A percentile compares a stretch with the other conserved stretches of the same genome.
phyloP scores from a whole-genome alignment of 2,113 vertebrate species.

The Gymnobelideus leadbeateri region DNA sequence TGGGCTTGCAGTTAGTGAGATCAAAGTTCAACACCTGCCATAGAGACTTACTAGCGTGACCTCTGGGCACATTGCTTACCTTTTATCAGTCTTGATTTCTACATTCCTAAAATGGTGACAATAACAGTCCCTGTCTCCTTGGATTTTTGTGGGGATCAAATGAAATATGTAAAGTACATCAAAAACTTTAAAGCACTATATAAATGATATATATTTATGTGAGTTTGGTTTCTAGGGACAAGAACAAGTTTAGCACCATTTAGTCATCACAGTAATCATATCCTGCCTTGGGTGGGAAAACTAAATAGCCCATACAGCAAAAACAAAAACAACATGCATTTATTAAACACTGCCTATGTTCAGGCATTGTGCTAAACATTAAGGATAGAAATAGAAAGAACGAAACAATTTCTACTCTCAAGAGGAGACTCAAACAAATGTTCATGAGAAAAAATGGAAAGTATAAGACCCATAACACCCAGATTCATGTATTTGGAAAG shows the following conservation, averaged over 20 bases:
- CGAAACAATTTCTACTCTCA: background rate
- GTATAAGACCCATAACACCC: background rate
- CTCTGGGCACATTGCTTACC: background rate
- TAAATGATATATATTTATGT: background rate
- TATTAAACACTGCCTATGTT: background rate
- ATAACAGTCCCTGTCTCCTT: background rate
- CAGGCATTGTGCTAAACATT: background rate
- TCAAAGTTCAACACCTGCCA: background rate
- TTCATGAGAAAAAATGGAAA: slow-evolving; percentile 46
- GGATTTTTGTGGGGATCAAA: background rate
- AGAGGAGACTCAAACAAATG: background rate
- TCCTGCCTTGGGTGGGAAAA: background rate
- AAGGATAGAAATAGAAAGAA: background rate
- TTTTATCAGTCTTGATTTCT: background rate
- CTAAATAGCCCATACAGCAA: background rate
- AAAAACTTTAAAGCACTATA: background rate
- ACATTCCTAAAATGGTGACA: background rate
- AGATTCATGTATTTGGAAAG: slow-evolving; percentile 26
- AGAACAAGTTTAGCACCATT: background rate
- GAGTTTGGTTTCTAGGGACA: background rate
- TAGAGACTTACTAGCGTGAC: background rate
- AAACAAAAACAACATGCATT: background rate
- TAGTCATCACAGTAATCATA: background rate
- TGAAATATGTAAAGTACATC: background rate
- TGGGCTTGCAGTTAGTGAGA: background rate